These are phyloP conservation scores for Urocyon cinereoargenteus DNA, from an alignment of 2,797 vertebrate genomes.

Conservation along the genomic window DNA sequence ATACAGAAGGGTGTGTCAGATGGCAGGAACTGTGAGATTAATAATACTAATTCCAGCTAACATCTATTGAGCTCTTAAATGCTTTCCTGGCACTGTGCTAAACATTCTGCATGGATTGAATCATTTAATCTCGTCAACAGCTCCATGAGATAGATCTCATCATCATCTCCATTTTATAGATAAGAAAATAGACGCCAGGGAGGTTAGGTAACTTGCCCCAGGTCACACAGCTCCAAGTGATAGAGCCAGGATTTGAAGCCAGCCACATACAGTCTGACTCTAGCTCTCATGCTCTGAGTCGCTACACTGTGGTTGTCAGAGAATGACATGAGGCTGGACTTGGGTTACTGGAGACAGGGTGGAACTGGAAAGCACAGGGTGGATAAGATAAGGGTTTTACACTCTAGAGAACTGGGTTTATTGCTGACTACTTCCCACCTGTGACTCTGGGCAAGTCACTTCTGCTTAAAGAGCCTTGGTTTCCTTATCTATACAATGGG, in stretches of 20 bases:
- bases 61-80: not conserved
- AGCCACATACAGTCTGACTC: not conserved
- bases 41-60: not conserved
- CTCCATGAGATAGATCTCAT: not conserved
- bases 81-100: no score
- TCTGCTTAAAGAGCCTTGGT: not conserved
- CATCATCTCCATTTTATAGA: not conserved
- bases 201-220: not conserved
- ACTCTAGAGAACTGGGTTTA: not conserved
- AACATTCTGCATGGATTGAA: not conserved
- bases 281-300: not conserved
- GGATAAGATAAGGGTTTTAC: not conserved
- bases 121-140: not conserved
- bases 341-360: not conserved
- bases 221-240: not conserved
- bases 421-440: not conserved
- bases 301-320: no score
- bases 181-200: constrained; percentile 15
- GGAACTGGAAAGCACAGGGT: not conserved
- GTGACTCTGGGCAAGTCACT: not conserved
- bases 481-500: not conserved
- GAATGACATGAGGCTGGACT: not conserved
- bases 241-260: not conserved
- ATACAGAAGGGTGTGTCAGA: not conserved
- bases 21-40: not conserved